Base-by-base conservation (phyloP, 2,113 vertebrate species). In the Tragelaphus scriptus region DNA sequence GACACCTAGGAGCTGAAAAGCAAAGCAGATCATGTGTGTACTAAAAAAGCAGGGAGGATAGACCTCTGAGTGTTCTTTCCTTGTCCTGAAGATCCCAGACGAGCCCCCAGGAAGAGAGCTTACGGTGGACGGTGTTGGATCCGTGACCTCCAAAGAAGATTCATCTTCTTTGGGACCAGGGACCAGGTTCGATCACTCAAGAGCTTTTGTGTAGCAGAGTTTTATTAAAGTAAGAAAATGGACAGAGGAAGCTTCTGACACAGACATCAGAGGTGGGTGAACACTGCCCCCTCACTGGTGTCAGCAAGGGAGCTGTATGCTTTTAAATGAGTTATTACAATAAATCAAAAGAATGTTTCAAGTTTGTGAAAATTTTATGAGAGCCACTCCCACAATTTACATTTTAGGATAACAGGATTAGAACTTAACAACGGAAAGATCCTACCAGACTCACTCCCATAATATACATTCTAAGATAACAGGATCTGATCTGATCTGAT, bases 21-120 rank as follows among this genome's bases (percentile, higher is more conserved):
- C 1, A 10, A 21, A 21, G n/a, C 65, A 11, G n/a, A 21, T 0
- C n/a, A 2, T 4, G 65, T 10, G n/a, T 21, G 9, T 5, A 2
- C n/a, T 5, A 17, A 71, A n/a, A 21, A 17, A 5, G 32, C 65
- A 21, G 4, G 15, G 15, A 21, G 17, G 17, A n/a, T 21, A 36
- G 65, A 36, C 17, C 65, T 36, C 65, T 17, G 65, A 1, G n/a
- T 2, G 9, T 36, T 32, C 65, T 68, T n/a, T 11, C 65, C 65
- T 36, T n/a, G 17, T 9, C 65, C 65, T 36, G n/a, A 71, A 21
- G n/a, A 5, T 21, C 2, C 32, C 2, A 9, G 32, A 68, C 16
- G 8, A 36, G 63, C n/a, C 65, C 61, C n/a, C 17, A 68, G 2
- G 32, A 21, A 8, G 65, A 19, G 3, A n/a, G 65, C 65, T 36